A percentile compares a stretch with the other conserved stretches of the same genome.
phyloP scores from a whole-genome alignment of 64 coral and sea anemone species.

The Hydrozoanthus tunicans region DNA sequence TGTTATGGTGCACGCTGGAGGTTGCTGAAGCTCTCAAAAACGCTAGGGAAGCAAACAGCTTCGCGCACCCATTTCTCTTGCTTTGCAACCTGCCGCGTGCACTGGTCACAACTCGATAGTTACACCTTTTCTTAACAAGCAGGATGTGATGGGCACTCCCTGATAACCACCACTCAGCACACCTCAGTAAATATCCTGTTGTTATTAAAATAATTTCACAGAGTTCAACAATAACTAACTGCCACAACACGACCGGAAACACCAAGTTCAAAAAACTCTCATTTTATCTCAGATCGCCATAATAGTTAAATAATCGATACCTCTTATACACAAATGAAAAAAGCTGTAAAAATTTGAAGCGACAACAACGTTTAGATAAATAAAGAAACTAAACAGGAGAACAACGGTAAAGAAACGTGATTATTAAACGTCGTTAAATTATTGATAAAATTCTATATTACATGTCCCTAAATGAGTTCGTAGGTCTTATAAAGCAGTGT shows the following conservation, averaged over 20 bases:
- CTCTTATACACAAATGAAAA: conserved; percentile 35
- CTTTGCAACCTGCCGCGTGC: too few species aligned
- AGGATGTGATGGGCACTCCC: not conserved
- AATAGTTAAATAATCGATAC: conserved; percentile 38
- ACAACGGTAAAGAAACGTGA: not conserved
- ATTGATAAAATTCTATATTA: conserved; percentile 46
- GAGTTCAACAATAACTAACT: not conserved
- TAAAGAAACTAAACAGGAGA: conserved; percentile 32
- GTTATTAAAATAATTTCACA: conserved; percentile 17
- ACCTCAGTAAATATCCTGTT: not conserved
- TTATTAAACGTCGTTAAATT: conserved; percentile 41
- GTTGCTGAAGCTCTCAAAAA: not conserved
- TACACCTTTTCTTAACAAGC: too few species aligned
- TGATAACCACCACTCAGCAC: not conserved
- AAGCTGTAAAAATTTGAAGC: conserved; percentile 29
- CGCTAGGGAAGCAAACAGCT: not conserved
- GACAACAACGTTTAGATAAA: conserved; percentile 17
- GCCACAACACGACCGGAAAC: not conserved
- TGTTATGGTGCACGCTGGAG: too few species aligned
- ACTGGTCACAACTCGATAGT: too few species aligned
- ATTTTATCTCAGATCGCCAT: conserved; percentile 3
- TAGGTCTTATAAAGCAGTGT: not conserved
- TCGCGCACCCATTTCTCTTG: too few species aligned
- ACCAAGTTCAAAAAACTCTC: conserved; percentile 14
- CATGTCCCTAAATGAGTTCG: conserved; percentile 23